Evolutionary conservation across 2,888 invertebrate genomes (phyloP).

Genomic region (Tipula vernalis): DNA sequence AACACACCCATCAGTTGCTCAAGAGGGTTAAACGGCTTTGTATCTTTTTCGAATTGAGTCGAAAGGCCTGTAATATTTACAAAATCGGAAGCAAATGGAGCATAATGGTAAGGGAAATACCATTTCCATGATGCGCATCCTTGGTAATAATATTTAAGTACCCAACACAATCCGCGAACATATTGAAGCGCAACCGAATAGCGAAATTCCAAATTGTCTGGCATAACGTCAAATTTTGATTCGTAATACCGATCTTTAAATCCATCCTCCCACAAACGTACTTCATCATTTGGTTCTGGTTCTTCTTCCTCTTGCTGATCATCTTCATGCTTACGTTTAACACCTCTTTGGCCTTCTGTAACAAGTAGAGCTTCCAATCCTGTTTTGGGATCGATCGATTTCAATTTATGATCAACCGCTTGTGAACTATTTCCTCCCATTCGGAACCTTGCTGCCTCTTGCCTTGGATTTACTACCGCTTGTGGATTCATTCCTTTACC

Average conservation of each 20-base stretch:
- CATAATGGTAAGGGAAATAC: constrained; percentile 99
- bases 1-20: constrained; percentile 99
- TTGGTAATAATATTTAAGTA: constrained; percentile 96
- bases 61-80: constrained; percentile 76
- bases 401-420: background rate
- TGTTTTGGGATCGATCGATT: constrained; percentile 19
- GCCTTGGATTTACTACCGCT: constrained; percentile 54
- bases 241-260: constrained; percentile 98
- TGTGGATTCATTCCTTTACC: constrained; percentile 41
- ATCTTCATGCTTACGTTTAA: constrained; percentile 39
- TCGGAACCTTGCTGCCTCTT: constrained; percentile 53
- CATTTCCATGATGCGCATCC: constrained; percentile 99
- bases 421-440: constrained; percentile 42
- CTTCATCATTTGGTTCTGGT: constrained; percentile 74
- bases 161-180: constrained; percentile 95
- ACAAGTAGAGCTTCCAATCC: constrained; percentile 40
- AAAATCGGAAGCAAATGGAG: constrained; percentile 99
- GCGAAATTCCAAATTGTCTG: constrained; percentile 72
- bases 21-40: constrained; percentile 90
- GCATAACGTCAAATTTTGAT: constrained; percentile 75
- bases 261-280: constrained; percentile 89
- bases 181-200: constrained; percentile 88
- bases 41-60: constrained; percentile 76
- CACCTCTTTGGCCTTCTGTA: constrained; percentile 34
- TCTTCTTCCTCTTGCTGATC: constrained; percentile 45